phyloP scores from a whole-genome alignment of 2,113 vertebrate species.

The Ochotona curzoniae region DNA sequence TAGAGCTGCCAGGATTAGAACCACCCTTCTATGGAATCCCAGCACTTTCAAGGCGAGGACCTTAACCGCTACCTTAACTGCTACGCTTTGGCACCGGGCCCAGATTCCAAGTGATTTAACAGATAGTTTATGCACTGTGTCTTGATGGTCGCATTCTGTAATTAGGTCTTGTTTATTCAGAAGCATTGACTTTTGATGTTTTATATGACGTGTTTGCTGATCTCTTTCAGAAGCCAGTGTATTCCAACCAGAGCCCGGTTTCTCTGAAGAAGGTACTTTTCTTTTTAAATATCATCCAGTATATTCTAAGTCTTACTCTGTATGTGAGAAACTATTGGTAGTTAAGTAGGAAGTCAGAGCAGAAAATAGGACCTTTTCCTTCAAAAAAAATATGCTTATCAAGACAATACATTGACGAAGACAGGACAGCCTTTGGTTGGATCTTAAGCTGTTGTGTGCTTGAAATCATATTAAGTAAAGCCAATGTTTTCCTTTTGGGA shows the following conservation, averaged over 20 bases:
- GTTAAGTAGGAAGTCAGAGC: neutral
- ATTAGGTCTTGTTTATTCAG: neutral
- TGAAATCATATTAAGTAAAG: slow-evolving; percentile 14
- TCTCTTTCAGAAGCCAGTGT: slow-evolving; percentile 62
- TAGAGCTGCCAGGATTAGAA: neutral
- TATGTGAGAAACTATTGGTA: neutral
- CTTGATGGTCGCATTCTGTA: slow-evolving; percentile 26
- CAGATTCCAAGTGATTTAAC: neutral
- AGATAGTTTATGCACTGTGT: neutral
- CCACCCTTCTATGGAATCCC: no score
- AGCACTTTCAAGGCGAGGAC: no score
- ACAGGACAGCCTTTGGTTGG: neutral
- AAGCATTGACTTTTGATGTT: slow-evolving; percentile 29
- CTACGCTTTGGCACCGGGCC: no score
- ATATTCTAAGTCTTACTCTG: slow-evolving; percentile 38
- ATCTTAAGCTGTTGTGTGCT: slow-evolving; percentile 25
- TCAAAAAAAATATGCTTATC: neutral
- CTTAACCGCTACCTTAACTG: no score
- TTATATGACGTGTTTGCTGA: neutral
- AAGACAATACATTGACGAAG: neutral
- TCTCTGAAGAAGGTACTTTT: slow-evolving; percentile 77
- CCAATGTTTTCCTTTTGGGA: slow-evolving; percentile 3
- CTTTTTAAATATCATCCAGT: slow-evolving; percentile 40
- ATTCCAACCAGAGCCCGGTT: slow-evolving; percentile 43
- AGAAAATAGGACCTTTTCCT: slow-evolving; percentile 51